These are phyloP conservation scores for Premnoplex brunnescens DNA, from an alignment of 2,797 vertebrate genomes.

Conservation along the genomic window DNA sequence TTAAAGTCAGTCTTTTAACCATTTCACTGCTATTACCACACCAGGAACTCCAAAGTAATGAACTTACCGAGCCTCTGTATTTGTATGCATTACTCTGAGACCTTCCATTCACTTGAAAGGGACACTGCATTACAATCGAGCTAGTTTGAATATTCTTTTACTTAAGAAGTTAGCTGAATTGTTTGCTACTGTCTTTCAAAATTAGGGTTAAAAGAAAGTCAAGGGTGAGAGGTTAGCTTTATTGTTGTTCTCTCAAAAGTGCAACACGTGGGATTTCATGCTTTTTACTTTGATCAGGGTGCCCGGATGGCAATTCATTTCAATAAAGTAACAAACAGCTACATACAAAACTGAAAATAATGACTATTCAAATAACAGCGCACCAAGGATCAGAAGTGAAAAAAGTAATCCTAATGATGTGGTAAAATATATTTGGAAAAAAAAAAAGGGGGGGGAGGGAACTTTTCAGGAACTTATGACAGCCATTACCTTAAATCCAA, in stretches of 20 bases:
- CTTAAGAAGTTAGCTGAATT: slow-evolving; percentile 30
- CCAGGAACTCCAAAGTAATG: slow-evolving; percentile 58
- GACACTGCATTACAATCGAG: slow-evolving; percentile 44
- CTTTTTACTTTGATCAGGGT: slow-evolving; percentile 27
- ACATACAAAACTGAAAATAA: slow-evolving; percentile 6
- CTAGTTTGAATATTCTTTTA: slow-evolving; percentile 50
- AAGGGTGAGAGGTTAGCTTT: slow-evolving; percentile 51
- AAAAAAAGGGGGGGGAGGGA: too few relatives aligned
- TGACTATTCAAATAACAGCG: neutral
- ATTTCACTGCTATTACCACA: slow-evolving; percentile 39
- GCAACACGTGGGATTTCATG: slow-evolving; percentile 21
- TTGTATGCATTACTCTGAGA: slow-evolving; percentile 24
- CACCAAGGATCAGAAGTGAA: neutral
- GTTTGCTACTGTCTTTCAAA: slow-evolving; percentile 58
- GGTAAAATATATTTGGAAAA: neutral
- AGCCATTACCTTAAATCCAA: neutral
- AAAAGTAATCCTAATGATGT: neutral
- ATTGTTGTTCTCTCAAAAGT: slow-evolving; percentile 30
- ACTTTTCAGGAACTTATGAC: neutral
- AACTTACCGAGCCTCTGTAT: slow-evolving; percentile 49
- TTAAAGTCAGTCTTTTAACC: slow-evolving; percentile 70
- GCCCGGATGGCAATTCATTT: neutral
- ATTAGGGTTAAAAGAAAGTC: slow-evolving; percentile 51
- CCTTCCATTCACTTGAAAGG: slow-evolving; percentile 40
- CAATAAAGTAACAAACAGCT: slow-evolving; percentile 5